Evolutionary conservation across 2,888 invertebrate species (phyloP).

Genomic region (Neocrepidodera transversa): DNA sequence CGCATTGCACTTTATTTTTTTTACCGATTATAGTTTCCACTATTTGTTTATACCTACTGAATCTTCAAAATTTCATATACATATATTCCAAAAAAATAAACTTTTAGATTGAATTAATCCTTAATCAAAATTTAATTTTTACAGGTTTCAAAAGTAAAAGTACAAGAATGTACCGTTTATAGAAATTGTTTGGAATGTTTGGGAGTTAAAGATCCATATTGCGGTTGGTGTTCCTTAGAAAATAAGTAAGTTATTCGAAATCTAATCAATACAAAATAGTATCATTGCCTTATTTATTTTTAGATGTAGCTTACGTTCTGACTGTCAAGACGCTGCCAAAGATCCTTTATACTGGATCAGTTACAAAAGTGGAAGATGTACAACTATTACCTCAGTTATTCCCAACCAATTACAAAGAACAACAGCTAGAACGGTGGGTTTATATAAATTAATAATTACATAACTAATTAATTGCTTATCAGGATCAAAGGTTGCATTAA

Average conservation of each 20-base stretch:
- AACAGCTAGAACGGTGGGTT: slow-evolving; percentile 80
- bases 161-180: slow-evolving; percentile 92
- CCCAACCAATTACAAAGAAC: slow-evolving; percentile 92
- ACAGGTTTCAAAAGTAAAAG: slow-evolving; percentile 86
- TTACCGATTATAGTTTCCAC: no score
- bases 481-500: slow-evolving; percentile 4
- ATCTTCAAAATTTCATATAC: no score
- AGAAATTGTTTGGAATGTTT: slow-evolving; percentile 91
- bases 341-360: slow-evolving; percentile 96
- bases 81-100: no score
- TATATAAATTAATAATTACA: slow-evolving; percentile 7
- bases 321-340: slow-evolving; percentile 90
- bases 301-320: slow-evolving; percentile 86
- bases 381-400: slow-evolving; percentile 90
- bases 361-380: slow-evolving; percentile 96
- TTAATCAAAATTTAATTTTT: slow-evolving; percentile 4
- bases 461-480: slow-evolving; percentile 11
- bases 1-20: no score
- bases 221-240: slow-evolving; percentile 96
- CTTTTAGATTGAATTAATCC: no score
- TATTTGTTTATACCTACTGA: no score
- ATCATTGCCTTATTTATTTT: slow-evolving; percentile 17
- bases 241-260: slow-evolving; percentile 75
- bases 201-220: slow-evolving; percentile 94
- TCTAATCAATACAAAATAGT: neutral